Base-by-base conservation (phyloP, 1,140 invertebrate species). In the Heliconius hermathena region DNA sequence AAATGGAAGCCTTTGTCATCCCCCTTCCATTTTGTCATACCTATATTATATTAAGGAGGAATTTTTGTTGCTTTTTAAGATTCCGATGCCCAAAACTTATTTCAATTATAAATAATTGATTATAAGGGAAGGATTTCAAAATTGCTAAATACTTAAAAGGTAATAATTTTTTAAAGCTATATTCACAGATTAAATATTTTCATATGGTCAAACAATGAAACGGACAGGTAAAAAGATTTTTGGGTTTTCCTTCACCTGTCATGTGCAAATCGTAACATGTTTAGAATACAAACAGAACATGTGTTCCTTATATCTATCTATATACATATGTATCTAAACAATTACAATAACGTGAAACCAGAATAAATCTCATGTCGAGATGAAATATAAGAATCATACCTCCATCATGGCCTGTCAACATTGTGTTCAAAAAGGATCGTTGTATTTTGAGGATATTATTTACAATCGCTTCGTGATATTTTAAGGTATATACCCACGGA, bases 371-470 rank as follows among this genome's bases (percentile, higher is more conserved):
- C 60, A 29, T 60, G 54, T 60, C 54, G 49, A 26, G 54, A 60
- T 60, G 54, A 60, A 60, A 60, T 66, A 66, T 66, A 66, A 66
- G 60, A 66, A 66, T 66, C 22, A 66, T 26, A 66, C 60, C 60
- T 66, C 60, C 60, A 66, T 66, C 60, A 66, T 29, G 60, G 60
- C 60, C 26, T 66, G 60, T 66, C 60, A 66, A 29, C 60, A 66
- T 66, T 66, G 22, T 66, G 60, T 29, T 66, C 57, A 29, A 66
- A 66, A 66, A 66, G 60, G 60, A 66, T 66, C 60, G 22, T 1
- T 22, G 22, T 66, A 66, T 66, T 66, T 66, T 66, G 60, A 66
- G 60, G 60, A 66, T 66, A 66, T 66, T 66, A 66, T 66, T 66
- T 66, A 66, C 60, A 66, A 66, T 66, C 60, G 60, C 13, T 66